These are phyloP conservation scores for Euura saliciscinereae DNA, from an alignment of 1,140 invertebrate species.

Conservation along the genomic window DNA sequence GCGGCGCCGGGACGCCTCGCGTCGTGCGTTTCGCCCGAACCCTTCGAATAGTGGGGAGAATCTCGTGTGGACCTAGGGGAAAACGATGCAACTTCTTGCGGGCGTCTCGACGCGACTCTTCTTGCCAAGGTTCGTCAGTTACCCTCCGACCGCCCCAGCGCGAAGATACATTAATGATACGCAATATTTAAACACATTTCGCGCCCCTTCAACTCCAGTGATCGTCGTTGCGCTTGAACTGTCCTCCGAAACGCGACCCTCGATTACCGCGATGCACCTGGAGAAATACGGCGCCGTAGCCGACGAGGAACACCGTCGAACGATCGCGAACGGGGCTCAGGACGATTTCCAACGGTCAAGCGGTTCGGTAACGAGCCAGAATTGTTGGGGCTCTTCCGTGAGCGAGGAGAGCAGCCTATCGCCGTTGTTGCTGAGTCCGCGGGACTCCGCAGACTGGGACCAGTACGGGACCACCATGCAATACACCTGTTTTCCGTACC, in stretches of 20 bases:
- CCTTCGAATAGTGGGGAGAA: slow-evolving; percentile 23
- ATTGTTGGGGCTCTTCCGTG: slow-evolving; percentile 18
- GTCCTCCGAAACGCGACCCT: background rate
- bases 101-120: slow-evolving; percentile 9
- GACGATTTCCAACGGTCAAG: slow-evolving; percentile 13
- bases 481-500: slow-evolving; percentile 30
- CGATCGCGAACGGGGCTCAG: slow-evolving; percentile 12
- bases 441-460: slow-evolving; percentile 45
- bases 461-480: slow-evolving; percentile 43
- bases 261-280: background rate
- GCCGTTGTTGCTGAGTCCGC: slow-evolving; percentile 26
- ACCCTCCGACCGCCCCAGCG: slow-evolving; percentile 11
- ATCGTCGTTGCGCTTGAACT: too few relatives aligned
- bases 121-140: slow-evolving; percentile 7
- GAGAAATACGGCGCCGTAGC: background rate
- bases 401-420: slow-evolving; percentile 12
- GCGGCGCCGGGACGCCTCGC: slow-evolving; percentile 42
- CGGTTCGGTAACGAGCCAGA: background rate
- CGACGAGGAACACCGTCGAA: slow-evolving; percentile 29
- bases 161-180: background rate
- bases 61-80: background rate
- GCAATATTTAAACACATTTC: background rate
- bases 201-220: too few relatives aligned
- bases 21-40: slow-evolving; percentile 19
- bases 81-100: slow-evolving; percentile 12